Percentiles rank a stretch among this genome's conserved stretches.
phyloP scores from a whole-genome alignment of 2,797 vertebrate species.

The Agapornis canus region DNA sequence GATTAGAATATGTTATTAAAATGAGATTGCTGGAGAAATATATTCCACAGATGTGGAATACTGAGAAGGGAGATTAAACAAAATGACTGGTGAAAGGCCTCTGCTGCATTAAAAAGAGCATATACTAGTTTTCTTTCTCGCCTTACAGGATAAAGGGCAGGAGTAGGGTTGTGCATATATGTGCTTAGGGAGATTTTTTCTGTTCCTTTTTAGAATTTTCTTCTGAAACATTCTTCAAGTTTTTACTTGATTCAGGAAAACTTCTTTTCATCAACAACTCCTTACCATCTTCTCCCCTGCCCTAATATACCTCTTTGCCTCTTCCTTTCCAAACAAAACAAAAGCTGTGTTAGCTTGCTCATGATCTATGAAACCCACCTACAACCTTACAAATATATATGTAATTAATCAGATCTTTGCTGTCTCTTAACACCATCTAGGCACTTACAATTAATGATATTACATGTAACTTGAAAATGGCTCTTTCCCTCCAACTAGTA shows the following conservation, averaged over 20 bases:
- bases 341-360: neutral
- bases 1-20: constrained; percentile 57
- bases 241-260: neutral
- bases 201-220: neutral
- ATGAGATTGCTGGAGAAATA: neutral
- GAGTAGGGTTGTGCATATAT: neutral
- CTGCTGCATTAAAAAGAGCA: neutral
- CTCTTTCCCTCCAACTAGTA: neutral
- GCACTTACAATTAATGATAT: neutral
- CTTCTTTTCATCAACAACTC: neutral
- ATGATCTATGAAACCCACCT: neutral
- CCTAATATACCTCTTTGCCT: neutral
- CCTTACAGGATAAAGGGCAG: neutral
- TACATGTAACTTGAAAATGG: neutral
- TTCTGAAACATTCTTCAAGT: neutral
- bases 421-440: neutral
- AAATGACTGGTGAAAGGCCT: neutral
- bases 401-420: neutral
- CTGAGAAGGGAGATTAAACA: constrained; percentile 24
- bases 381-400: neutral
- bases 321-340: neutral
- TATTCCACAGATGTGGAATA: constrained; percentile 25
- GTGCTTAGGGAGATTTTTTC: neutral
- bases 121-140: neutral
- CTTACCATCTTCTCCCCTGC: neutral